phyloP scores from a whole-genome alignment of 2,888 invertebrate species.

The Tolmerus cingulatus region DNA sequence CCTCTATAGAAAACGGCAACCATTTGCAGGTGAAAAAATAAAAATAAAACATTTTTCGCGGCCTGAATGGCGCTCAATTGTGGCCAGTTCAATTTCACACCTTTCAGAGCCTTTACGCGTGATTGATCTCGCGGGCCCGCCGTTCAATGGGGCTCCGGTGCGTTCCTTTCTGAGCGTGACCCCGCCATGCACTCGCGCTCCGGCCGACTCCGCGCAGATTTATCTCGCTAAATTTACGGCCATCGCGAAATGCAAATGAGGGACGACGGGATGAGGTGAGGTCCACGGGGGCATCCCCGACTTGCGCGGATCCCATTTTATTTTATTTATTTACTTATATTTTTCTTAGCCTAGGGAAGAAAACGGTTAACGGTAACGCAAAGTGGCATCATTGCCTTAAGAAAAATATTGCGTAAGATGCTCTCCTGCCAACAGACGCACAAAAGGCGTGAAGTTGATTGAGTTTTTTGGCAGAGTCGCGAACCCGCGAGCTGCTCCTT shows the following conservation, averaged over 20 bases:
- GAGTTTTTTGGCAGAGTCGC: neutral
- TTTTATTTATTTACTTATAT: neutral
- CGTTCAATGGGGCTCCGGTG: neutral
- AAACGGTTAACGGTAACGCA: neutral
- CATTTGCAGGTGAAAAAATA: neutral
- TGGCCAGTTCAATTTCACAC: constrained; percentile 28
- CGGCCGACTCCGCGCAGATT: neutral
- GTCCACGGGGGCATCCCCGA: neutral
- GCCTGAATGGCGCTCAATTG: constrained; percentile 2
- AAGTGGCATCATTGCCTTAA: neutral
- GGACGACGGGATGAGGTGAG: neutral
- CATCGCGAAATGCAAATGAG: neutral
- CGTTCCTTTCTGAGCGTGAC: neutral
- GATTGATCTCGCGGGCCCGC: constrained; percentile 12
- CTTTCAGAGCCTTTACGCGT: constrained; percentile 15
- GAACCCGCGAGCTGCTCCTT: neutral
- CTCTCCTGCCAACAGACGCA: neutral
- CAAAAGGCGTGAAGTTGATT: neutral
- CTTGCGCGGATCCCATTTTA: neutral
- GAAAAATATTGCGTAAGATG: neutral
- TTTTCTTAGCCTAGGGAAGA: neutral
- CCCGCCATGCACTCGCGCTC: neutral
- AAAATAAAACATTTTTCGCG: neutral
- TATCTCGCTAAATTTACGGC: neutral
- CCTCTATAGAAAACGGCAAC: neutral